These are phyloP conservation scores for Eristalis intricaria DNA, from an alignment of 2,888 invertebrate species.

Conservation along the genomic window DNA sequence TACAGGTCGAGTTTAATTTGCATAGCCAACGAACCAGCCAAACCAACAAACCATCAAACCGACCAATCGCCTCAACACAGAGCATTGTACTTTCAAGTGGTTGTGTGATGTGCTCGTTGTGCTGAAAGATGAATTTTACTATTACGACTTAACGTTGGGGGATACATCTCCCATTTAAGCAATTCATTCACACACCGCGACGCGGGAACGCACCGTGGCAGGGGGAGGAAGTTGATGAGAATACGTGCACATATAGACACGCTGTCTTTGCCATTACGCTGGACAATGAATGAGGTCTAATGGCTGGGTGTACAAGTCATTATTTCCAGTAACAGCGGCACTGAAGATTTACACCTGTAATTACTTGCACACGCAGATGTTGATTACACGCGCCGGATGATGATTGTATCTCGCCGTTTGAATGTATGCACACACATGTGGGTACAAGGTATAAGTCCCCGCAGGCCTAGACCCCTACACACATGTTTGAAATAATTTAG, in stretches of 20 bases:
- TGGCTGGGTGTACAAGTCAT: constrained; percentile 22
- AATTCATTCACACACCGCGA: constrained; percentile 19
- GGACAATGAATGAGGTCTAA: not conserved
- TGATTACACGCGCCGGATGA: not conserved
- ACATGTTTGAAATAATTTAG: not conserved
- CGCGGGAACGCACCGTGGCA: not conserved
- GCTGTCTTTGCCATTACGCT: constrained; percentile 30
- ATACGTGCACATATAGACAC: constrained; percentile 12
- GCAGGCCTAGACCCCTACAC: not conserved
- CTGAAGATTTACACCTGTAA: constrained; percentile 55
- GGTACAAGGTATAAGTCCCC: not conserved
- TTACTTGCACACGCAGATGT: constrained; percentile 50
- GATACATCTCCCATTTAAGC: constrained; percentile 32
- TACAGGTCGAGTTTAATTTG: constrained; percentile 46
- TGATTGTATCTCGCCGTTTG: constrained; percentile 36
- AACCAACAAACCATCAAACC: not conserved
- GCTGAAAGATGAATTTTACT: not conserved
- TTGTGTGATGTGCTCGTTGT: constrained; percentile 27
- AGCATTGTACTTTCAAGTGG: constrained; percentile 56
- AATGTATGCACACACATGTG: not conserved
- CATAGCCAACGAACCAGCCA: constrained; percentile 49
- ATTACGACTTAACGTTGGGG: constrained; percentile 7
- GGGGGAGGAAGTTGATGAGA: not conserved
- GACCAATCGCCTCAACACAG: constrained; percentile 17
- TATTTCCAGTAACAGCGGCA: constrained; percentile 41